A percentile compares a stretch with the other conserved stretches of the same genome.
phyloP scores from a whole-genome alignment of 2,888 invertebrate species.

The Standfussiana lucernea region DNA sequence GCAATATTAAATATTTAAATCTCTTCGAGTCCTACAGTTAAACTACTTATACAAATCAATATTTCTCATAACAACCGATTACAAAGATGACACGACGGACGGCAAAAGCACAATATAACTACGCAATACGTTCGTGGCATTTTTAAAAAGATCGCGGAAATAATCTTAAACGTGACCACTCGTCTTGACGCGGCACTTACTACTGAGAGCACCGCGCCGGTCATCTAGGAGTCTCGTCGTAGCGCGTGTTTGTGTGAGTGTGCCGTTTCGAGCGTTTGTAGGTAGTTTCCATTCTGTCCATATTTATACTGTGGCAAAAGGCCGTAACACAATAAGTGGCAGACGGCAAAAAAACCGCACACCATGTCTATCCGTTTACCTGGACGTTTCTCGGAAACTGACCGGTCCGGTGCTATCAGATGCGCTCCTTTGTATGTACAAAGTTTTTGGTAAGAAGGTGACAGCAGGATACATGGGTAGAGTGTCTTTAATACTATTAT shows the following conservation, averaged over 20 bases:
- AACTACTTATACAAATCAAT: constrained; percentile 22
- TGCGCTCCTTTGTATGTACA: constrained; percentile 44
- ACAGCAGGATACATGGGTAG: constrained; percentile 9
- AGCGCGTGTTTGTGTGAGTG: too few species aligned
- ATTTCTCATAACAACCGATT: constrained; percentile 20
- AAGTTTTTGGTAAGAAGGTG: constrained; percentile 9
- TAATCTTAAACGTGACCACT: too few species aligned
- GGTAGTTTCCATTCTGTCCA: too few species aligned
- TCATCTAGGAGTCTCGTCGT: too few species aligned
- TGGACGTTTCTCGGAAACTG: constrained; percentile 49
- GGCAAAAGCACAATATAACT: too few species aligned
- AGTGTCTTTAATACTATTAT: too few species aligned
- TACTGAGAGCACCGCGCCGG: too few species aligned
- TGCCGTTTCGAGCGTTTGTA: too few species aligned
- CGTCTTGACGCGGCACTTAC: too few species aligned
- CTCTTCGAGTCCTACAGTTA: not conserved
- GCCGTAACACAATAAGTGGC: constrained; percentile 12
- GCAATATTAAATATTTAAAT: not conserved
- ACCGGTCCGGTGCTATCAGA: constrained; percentile 38
- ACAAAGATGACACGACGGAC: constrained; percentile 17
- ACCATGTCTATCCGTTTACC: constrained; percentile 41
- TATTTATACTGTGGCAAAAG: too few species aligned
- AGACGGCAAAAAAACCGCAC: constrained; percentile 47
- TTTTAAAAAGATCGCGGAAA: too few species aligned
- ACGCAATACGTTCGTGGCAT: too few species aligned